These are phyloP conservation scores for Armadillidium nasatum DNA, from an alignment of 1,140 invertebrate genomes.

Conservation along the genomic window DNA sequence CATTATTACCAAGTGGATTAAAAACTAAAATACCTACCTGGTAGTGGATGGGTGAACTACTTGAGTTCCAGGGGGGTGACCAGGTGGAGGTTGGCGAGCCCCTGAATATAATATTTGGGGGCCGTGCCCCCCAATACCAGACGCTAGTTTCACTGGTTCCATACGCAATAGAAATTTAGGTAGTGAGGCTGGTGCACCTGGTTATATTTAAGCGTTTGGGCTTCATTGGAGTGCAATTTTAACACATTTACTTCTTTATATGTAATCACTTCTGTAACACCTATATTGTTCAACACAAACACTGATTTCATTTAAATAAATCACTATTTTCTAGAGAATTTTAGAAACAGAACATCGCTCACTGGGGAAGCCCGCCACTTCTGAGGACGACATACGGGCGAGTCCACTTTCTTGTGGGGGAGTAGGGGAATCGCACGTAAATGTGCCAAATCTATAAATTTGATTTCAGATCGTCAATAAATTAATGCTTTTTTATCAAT, in stretches of 20 bases:
- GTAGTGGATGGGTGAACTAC: conserved; percentile 6
- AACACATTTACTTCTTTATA: background rate
- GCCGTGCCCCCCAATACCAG: conserved; percentile 9
- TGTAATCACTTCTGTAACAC: background rate
- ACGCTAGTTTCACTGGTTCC: conserved; percentile 11
- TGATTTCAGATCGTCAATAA: background rate
- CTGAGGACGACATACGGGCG: conserved; percentile 7
- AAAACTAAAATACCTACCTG: background rate
- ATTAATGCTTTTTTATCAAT: background rate
- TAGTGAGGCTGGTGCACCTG: background rate
- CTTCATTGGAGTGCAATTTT: conserved; percentile 8
- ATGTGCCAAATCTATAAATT: background rate
- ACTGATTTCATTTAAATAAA: conserved; percentile 10
- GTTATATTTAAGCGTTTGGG: conserved; percentile 1
- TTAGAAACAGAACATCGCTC: conserved; percentile 6
- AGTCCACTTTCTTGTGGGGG: conserved; percentile 10
- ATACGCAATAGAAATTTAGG: conserved; percentile 8
- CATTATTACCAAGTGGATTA: background rate
- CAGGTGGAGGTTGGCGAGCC: background rate
- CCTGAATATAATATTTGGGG: conserved; percentile 10
- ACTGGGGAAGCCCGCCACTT: conserved; percentile 9
- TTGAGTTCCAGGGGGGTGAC: background rate
- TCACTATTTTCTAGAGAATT: background rate
- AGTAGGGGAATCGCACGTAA: background rate
- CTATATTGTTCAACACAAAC: background rate